Evolutionary conservation across 2,888 invertebrate species (phyloP), one percentile per base, ranked within the genome.

Genomic region (Pandemis cinnamomeana): DNA sequence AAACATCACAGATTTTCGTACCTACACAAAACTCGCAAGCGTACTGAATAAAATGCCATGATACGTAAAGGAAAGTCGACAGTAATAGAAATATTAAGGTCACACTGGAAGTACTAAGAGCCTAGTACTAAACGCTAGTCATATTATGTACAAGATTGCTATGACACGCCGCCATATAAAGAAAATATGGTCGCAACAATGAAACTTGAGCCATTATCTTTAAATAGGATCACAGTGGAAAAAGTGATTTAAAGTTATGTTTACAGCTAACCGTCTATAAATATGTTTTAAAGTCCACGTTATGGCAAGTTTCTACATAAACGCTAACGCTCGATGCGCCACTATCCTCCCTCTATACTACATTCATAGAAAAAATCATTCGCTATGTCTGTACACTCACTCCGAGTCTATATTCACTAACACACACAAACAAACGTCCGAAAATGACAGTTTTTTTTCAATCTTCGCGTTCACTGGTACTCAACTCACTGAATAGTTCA

Each of bases 161-260:
- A 86, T 82, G 78, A 77, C 79, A 77, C 75, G 76, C 81, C 82
- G 83, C 83, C 80, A 77, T 78, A 81, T 75, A 80, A 84, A 84
- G 77, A 76, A 82, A 84, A 85, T 79, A 82, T 88, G 90, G 89
- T 91, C 88, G 91, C 90, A 85, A 89, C 89, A 87, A 86, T 87
- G 89, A 89, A 88, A 84, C 86, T 93, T 93, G 93, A 94, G 94
- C 94, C 89, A 83, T 91, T 89, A 91, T 84, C 89, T 89, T 91
- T 90, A 90, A 91, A 89, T 92, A 93, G 93, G 94, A 94, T 94
- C 94, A 94, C 94, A 94, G 94, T 94, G 94, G 92, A 93, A 91
- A 92, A 91, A 93, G 93, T 93, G 91, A 91, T 92, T 91, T 91
- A 89, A 89, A 87, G 86, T 86, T 91, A 91, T 86, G 85, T 88